Percentiles rank a stretch among this genome's conserved stretches.
These are phyloP conservation scores for Melanotaenia maccullochi DNA, from an alignment of 2,797 vertebrate species.

Conservation along the genomic window DNA sequence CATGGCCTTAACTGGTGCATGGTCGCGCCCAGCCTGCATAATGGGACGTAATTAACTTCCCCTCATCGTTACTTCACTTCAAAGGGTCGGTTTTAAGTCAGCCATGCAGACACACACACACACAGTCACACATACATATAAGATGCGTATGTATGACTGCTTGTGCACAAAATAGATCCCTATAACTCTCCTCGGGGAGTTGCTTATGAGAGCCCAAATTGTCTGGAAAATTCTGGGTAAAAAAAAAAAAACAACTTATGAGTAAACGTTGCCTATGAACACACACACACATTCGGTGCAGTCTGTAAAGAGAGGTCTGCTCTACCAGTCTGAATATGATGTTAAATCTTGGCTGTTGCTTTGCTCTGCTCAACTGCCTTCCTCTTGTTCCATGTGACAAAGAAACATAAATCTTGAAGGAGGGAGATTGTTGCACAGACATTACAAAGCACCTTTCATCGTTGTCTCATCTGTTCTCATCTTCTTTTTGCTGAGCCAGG, in stretches of 20 bases:
- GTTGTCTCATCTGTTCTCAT: slow-evolving; percentile 5
- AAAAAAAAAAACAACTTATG: slow-evolving; percentile 39
- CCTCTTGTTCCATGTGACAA: slow-evolving; percentile 6
- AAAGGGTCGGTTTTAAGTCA: slow-evolving; percentile 82
- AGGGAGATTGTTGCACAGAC: background rate
- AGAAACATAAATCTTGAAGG: slow-evolving; percentile 13
- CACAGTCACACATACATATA: slow-evolving; percentile 38
- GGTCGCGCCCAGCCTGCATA: slow-evolving; percentile 90
- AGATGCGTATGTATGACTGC: slow-evolving; percentile 69
- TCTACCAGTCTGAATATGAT: slow-evolving; percentile 22
- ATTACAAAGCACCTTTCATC: slow-evolving; percentile 1
- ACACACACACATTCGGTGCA: slow-evolving; percentile 5
- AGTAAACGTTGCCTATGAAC: slow-evolving; percentile 37
- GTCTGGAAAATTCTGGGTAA: slow-evolving; percentile 45
- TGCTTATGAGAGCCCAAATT: slow-evolving; percentile 48
- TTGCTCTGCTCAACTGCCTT: slow-evolving; percentile 10
- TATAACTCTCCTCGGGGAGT: slow-evolving; percentile 68
- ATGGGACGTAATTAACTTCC: slow-evolving; percentile 97
- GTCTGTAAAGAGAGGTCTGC: background rate
- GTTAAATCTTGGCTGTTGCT: slow-evolving; percentile 12
- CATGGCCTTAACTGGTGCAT: slow-evolving; percentile 91
- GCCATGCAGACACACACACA: slow-evolving; percentile 59
- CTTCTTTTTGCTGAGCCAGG: slow-evolving; percentile 12
- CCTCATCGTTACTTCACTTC: slow-evolving; percentile 95
- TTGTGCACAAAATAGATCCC: slow-evolving; percentile 62